Conservation (phyloP, 2,797 vertebrate species). For the Hyperoplus immaculatus region DNA sequence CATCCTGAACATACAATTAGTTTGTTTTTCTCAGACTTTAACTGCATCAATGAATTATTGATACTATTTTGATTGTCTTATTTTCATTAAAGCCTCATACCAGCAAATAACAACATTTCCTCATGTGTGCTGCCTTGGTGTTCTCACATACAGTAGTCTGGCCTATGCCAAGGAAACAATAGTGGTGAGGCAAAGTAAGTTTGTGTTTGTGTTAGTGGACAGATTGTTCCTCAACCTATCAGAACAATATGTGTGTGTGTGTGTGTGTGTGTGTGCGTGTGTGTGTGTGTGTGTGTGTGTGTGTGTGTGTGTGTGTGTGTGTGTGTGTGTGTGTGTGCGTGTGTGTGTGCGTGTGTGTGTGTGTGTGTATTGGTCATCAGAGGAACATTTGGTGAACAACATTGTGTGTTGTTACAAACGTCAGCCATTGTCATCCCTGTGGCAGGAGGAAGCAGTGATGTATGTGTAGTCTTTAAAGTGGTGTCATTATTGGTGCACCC, state of each 20-base stretch:
- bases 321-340: neutral
- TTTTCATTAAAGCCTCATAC: neutral
- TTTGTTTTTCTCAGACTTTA: neutral
- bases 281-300: too few species aligned
- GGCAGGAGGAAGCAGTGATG: slow-evolving; percentile 95
- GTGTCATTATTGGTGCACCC: slow-evolving; percentile 90
- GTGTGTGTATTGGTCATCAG: slow-evolving; percentile 57
- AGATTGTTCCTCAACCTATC: slow-evolving; percentile 31
- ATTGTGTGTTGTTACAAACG: neutral
- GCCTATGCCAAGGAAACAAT: slow-evolving; percentile 15
- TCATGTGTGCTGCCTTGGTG: slow-evolving; percentile 13
- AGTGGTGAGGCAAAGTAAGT: slow-evolving; percentile 21
- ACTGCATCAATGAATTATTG: neutral
- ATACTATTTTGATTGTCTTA: neutral
- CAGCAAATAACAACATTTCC: slow-evolving; percentile 7
- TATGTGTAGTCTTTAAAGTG: slow-evolving; percentile 95
- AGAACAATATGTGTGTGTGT: slow-evolving; percentile 8
- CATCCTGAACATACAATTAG: neutral
- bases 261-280: too few species aligned
- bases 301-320: too few species aligned
- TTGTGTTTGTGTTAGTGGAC: slow-evolving; percentile 14
- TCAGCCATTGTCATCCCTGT: slow-evolving; percentile 90
- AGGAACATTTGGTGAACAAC: slow-evolving; percentile 42
- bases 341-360: slow-evolving; percentile 20
- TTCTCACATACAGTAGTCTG: slow-evolving; percentile 27